phyloP scores from a whole-genome alignment of 2,888 invertebrate species.

The Glomeris marginata region DNA sequence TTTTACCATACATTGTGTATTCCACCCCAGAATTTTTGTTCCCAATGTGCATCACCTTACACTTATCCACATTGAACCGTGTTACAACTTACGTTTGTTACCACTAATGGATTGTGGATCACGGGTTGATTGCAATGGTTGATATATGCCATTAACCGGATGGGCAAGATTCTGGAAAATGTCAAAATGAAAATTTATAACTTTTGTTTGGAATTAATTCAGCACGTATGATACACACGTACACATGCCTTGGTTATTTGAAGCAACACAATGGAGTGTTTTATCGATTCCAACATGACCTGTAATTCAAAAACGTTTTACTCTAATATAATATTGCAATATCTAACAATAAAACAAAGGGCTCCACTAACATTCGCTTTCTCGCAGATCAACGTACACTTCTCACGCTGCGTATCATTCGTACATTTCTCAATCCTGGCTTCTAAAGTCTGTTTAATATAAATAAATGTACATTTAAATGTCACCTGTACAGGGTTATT shows the following conservation, averaged over 20 bases:
- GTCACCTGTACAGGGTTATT: background rate
- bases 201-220: no score
- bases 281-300: slow-evolving; percentile 91
- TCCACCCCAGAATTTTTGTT: no score
- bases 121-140: slow-evolving; percentile 23
- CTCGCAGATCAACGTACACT: slow-evolving; percentile 52
- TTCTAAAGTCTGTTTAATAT: slow-evolving; percentile 45
- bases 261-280: slow-evolving; percentile 93
- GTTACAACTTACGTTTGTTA: no score
- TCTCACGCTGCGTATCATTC: slow-evolving; percentile 46
- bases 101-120: no score
- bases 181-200: no score
- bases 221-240: no score
- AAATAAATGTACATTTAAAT: background rate
- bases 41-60: no score
- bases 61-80: no score
- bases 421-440: slow-evolving; percentile 45
- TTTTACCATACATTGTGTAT: no score
- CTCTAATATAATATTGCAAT: no score
- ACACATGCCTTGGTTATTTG: slow-evolving; percentile 91
- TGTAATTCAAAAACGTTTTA: no score
- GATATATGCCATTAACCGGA: slow-evolving; percentile 78
- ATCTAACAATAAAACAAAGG: slow-evolving; percentile 1
- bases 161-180: slow-evolving; percentile 66
- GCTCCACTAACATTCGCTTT: slow-evolving; percentile 54